Conservation (phyloP, 92 coral and sea anemone species). For the Porites rus region DNA sequence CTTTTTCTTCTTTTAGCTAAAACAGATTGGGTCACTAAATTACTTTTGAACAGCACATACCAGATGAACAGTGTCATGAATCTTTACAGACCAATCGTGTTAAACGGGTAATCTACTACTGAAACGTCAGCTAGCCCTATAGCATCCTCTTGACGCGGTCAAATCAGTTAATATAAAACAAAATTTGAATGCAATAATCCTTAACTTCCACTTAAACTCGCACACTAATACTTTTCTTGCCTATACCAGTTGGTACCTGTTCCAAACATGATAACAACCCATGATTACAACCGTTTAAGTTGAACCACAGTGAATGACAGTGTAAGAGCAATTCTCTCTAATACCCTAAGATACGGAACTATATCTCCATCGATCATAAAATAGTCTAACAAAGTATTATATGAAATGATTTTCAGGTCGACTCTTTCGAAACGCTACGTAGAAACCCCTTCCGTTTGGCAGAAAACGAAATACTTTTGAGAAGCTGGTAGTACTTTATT, state of each 20-base stretch:
- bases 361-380: not conserved
- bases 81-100: too few species aligned
- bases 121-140: too few species aligned
- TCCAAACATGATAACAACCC: not conserved
- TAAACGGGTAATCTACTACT: too few species aligned
- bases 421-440: not conserved
- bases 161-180: too few species aligned
- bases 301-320: not conserved
- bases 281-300: not conserved
- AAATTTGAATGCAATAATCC: not conserved
- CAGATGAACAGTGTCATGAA: too few species aligned
- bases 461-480: too few species aligned
- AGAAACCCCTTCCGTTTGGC: not conserved
- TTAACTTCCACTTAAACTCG: not conserved
- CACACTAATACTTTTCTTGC: not conserved
- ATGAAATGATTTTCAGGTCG: not conserved
- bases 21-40: too few species aligned
- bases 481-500: not conserved
- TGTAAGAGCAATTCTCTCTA: not conserved
- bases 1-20: too few species aligned
- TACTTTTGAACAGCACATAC: too few species aligned
- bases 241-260: constrained; percentile 5
- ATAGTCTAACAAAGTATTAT: not conserved
- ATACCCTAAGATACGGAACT: not conserved
- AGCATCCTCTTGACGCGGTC: not conserved